Evolutionary conservation across 2,797 vertebrate species (phyloP), one percentile per base, ranked within the genome.

Genomic region (Alectoris magna): DNA sequence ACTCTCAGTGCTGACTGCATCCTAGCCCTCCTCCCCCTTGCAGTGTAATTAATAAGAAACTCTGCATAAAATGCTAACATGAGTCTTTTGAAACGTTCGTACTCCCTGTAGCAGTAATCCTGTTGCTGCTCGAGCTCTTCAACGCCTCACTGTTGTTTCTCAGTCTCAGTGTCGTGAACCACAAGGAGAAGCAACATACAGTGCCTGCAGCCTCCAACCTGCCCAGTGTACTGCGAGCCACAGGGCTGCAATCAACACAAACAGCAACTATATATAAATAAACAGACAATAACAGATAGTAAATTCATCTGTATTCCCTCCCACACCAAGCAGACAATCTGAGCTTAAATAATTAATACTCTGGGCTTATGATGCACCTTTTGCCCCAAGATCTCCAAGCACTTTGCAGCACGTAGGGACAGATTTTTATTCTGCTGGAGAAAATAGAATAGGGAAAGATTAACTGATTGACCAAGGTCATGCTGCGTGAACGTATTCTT

Each of bases 261-360:
- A 15, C 2, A 7, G 34, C 4, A 72, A 62, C 80, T 10, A 5
- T 2, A 24, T 55, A 36, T 12, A 34, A 31, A 71, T 71, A 73
- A 10, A 70, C 55, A 53, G n/a, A 44, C 72, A 74, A 10, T 3
- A 23, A 9, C 7, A 46, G 63, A 46, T 24, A 49, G 63, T 2
- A 78, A 72, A 70, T 49, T 87, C 41, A 78, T 87, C 93, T 56
- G 55, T 46, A 58, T 76, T 91, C 88, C 87, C 87, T 71, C 38
- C 67, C 23, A 79, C 27, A 22, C 53, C 48, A 5, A 0, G 1
- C 63, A 44, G 18, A 1, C 66, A 15, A 10, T 41, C 67, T 49
- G 64, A 26, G 43, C 82, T 92, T 93, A 72, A 95, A 92, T 93
- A 94, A 96, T 95, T 91, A 73, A 95, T 93, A 41, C 51, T 59